Percentiles rank a stretch among this genome's conserved stretches.
phyloP scores from a whole-genome alignment of 2,113 vertebrate species.

The Carassius carassius region DNA sequence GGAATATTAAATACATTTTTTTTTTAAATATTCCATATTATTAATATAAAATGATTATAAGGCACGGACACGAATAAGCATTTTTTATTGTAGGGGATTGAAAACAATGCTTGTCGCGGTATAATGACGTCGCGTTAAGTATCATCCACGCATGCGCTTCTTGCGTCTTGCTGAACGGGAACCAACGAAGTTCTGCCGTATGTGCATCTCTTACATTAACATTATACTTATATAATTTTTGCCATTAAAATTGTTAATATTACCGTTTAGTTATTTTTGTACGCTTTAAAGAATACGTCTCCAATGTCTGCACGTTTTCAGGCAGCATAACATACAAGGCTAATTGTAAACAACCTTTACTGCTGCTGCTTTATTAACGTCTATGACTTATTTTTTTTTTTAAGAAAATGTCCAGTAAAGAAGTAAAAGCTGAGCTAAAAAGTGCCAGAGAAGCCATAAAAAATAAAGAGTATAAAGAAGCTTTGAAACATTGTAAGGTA shows the following conservation, averaged over 20 bases:
- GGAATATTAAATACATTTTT: not conserved
- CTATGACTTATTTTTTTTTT: not conserved
- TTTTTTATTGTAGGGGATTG: not conserved
- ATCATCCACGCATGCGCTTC: not conserved
- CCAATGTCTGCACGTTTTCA: not conserved
- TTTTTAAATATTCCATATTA: not conserved
- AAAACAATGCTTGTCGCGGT: not conserved
- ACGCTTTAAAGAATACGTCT: not conserved
- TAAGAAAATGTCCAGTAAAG: conserved; percentile 85
- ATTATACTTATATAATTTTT: not conserved
- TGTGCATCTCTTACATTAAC: not conserved
- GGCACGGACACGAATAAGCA: not conserved
- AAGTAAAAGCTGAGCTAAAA: conserved; percentile 91
- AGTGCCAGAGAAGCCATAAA: conserved; percentile 94
- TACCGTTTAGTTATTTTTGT: not conserved
- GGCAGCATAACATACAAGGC: not conserved
- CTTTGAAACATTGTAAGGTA: conserved; percentile 97
- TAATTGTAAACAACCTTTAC: not conserved
- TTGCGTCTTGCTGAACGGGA: not conserved
- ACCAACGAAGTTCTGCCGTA: not conserved
- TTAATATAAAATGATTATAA: not conserved
- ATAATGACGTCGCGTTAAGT: not conserved
- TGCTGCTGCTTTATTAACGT: not conserved
- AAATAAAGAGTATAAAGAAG: conserved; percentile 97
- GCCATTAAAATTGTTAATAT: not conserved